A percentile compares a stretch with the other conserved stretches of the same genome.
These are phyloP conservation scores for Parasteatoda lunata DNA, from an alignment of 2,888 invertebrate species.

Conservation along the genomic window DNA sequence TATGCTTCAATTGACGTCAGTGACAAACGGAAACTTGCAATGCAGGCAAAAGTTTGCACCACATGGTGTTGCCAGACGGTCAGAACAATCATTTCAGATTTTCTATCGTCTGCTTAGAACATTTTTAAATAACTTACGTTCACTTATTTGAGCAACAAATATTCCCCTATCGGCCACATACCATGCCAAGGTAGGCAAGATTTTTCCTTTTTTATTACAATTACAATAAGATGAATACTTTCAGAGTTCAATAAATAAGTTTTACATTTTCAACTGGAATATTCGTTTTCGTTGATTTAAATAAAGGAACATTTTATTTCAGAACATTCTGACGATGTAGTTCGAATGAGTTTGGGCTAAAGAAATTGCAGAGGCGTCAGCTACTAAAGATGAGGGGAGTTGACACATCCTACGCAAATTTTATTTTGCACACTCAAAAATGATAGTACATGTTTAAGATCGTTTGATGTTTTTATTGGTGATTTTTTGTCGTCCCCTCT, in stretches of 20 bases:
- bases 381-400: constrained; percentile 42
- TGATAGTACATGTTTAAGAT: neutral
- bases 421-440: neutral
- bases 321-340: no score
- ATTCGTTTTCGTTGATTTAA: no score
- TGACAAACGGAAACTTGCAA: neutral
- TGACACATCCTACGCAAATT: constrained; percentile 43
- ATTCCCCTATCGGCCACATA: neutral
- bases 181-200: neutral
- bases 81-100: no score
- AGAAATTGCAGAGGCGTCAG: constrained; percentile 48
- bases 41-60: no score
- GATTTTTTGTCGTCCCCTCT: constrained; percentile 14
- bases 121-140: neutral
- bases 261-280: neutral
- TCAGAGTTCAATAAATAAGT: neutral
- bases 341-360: neutral
- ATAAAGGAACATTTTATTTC: no score
- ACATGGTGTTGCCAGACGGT: no score
- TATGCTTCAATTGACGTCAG: neutral
- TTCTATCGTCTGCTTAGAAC: no score
- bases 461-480: neutral
- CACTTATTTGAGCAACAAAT: neutral
- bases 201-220: neutral
- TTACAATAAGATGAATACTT: neutral